A percentile compares a stretch with the other conserved stretches of the same genome.
Conservation (phyloP, 2,113 vertebrate genomes). For the Okapia johnstoni region DNA sequence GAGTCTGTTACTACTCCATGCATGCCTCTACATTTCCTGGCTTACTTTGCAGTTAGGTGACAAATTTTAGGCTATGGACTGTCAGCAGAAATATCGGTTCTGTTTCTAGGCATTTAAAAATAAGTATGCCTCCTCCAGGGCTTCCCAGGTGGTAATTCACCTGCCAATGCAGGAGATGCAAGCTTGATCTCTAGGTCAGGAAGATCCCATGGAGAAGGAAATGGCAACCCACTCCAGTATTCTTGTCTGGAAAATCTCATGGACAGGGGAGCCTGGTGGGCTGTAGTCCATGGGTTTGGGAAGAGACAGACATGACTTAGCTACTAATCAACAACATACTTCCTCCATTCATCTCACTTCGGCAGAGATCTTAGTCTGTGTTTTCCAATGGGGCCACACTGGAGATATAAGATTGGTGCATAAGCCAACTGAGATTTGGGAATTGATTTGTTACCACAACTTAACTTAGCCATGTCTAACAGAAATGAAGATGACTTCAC, state of each 20-base stretch:
- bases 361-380: background rate
- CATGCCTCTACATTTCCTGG: constrained; percentile 1
- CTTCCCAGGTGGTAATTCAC: background rate
- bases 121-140: background rate
- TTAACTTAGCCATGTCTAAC: background rate
- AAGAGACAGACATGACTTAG: background rate
- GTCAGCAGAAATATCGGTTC: background rate
- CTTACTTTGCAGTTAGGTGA: background rate
- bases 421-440: background rate
- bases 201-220: background rate
- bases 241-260: background rate
- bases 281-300: background rate
- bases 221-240: background rate
- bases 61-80: background rate
- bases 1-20: background rate
- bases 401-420: background rate
- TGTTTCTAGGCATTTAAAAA: background rate
- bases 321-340: background rate
- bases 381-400: background rate
- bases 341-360: background rate
- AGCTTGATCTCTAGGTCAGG: background rate
- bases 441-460: background rate
- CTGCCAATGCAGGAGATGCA: background rate
- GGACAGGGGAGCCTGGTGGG: background rate
- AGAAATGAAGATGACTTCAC: background rate